Percentiles rank a stretch among this genome's conserved stretches.
Evolutionary conservation across 2,888 invertebrate genomes (phyloP).

Genomic region (Hemicrepidius hirtus): DNA sequence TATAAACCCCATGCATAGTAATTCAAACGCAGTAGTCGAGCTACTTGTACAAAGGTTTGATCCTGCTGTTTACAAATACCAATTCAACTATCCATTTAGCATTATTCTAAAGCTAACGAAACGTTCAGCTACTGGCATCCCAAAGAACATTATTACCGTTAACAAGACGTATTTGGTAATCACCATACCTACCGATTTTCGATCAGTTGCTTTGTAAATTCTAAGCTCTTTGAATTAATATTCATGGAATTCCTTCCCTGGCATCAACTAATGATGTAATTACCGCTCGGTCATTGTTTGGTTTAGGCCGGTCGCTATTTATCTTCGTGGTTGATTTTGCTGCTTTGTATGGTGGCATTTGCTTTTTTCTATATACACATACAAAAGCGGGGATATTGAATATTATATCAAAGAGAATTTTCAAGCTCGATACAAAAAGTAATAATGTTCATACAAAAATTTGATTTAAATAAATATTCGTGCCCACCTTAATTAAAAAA

Average conservation of each 20-base stretch:
- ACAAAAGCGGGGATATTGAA: conserved; percentile 7
- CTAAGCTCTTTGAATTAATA: conserved; percentile 59
- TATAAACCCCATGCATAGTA: conserved; percentile 7
- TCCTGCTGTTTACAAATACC: conserved; percentile 37
- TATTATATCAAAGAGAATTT: conserved; percentile 17
- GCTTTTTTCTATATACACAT: conserved; percentile 9
- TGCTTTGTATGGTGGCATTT: conserved; percentile 28
- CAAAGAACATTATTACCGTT: conserved; percentile 42
- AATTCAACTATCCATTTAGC: conserved; percentile 36
- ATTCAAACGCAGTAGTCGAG: conserved; percentile 6
- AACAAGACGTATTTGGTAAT: conserved; percentile 46
- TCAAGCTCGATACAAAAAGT: neutral
- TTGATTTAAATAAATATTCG: neutral
- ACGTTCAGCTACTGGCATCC: conserved; percentile 41
- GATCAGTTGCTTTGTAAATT: conserved; percentile 46
- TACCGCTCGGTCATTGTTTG: conserved; percentile 64
- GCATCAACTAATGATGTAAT: conserved; percentile 66
- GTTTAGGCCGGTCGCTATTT: conserved; percentile 62
- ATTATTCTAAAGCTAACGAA: conserved; percentile 36
- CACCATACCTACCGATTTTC: conserved; percentile 40
- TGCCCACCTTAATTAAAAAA: neutral
- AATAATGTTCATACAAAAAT: neutral
- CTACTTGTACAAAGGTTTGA: conserved; percentile 27
- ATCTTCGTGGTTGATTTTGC: conserved; percentile 54
- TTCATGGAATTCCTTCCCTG: conserved; percentile 63